Evolutionary conservation across 2,888 invertebrate genomes (phyloP).

Genomic region (Carabus problematicus): DNA sequence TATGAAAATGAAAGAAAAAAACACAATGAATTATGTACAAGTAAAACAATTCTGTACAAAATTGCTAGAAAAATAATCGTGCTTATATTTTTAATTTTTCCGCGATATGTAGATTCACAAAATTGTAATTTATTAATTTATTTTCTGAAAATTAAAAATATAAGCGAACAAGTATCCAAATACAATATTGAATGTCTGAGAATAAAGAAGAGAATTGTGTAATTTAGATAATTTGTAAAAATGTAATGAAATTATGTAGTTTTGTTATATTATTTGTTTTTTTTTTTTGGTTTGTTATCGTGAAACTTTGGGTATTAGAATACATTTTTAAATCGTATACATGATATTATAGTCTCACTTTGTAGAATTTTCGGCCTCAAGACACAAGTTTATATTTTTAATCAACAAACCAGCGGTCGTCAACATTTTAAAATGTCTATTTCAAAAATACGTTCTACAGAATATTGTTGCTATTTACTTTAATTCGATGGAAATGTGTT

Average conservation of each 20-base stretch:
- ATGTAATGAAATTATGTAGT: background rate
- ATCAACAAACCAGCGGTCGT: conserved; percentile 2
- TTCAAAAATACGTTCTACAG: no score
- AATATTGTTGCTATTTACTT: no score
- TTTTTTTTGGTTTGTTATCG: background rate
- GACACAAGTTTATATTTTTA: conserved; percentile 34
- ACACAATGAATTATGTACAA: conserved; percentile 30
- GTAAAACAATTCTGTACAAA: conserved; percentile 33
- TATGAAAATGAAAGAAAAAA: conserved; percentile 17
- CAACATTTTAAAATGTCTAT: background rate
- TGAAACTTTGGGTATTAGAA: conserved; percentile 31
- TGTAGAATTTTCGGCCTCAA: conserved; percentile 37
- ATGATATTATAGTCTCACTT: conserved; percentile 42
- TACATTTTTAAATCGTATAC: conserved; percentile 39
- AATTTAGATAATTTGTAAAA: conserved; percentile 29
- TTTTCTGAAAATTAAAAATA: conserved; percentile 37
- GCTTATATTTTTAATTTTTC: conserved; percentile 38
- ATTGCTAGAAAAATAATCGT: conserved; percentile 35
- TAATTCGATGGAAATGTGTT: background rate
- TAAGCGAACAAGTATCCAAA: conserved; percentile 16
- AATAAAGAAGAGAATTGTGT: conserved; percentile 17
- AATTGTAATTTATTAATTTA: conserved; percentile 16
- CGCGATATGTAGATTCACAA: conserved; percentile 32
- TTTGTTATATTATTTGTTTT: background rate
- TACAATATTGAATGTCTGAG: conserved; percentile 14